Conservation (phyloP, 2,888 invertebrate genomes). For the Schizotus pectinicornis region DNA sequence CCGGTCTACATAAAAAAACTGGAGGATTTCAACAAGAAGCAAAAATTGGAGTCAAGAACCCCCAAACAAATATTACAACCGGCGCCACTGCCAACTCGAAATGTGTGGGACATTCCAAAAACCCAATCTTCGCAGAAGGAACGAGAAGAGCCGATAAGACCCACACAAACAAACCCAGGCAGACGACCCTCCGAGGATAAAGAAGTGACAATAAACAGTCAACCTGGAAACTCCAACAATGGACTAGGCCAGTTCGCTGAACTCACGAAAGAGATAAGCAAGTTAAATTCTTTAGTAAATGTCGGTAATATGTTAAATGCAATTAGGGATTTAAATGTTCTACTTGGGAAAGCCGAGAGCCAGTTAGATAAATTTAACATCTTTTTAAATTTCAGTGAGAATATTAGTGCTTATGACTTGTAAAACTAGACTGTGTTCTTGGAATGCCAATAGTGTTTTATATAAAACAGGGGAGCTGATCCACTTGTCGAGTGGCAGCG, state of each 20-base stretch:
- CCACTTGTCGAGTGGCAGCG: too few species aligned
- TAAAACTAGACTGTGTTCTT: background rate
- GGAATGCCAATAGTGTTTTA: background rate
- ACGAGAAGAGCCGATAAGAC: too few species aligned
- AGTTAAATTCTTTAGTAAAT: background rate
- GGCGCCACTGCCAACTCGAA: background rate
- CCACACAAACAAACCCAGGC: too few species aligned
- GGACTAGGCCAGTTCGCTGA: background rate
- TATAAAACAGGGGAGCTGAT: too few species aligned
- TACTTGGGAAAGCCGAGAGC: background rate
- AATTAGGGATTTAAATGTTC: background rate
- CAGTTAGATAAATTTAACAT: background rate
- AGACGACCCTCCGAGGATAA: too few species aligned
- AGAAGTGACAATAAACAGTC: too few species aligned
- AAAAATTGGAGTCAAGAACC: background rate
- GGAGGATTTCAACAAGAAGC: background rate
- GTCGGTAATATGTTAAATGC: background rate
- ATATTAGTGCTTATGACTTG: background rate
- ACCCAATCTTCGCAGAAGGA: too few species aligned
- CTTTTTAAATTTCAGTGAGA: background rate
- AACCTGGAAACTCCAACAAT: too few species aligned
- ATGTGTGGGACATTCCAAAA: background rate
- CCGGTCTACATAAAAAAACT: conserved; percentile 1
- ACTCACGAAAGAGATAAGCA: background rate
- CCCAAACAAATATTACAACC: background rate